Evolutionary conservation across 2,113 vertebrate species (phyloP).

Genomic region (Grammomys surdaster): DNA sequence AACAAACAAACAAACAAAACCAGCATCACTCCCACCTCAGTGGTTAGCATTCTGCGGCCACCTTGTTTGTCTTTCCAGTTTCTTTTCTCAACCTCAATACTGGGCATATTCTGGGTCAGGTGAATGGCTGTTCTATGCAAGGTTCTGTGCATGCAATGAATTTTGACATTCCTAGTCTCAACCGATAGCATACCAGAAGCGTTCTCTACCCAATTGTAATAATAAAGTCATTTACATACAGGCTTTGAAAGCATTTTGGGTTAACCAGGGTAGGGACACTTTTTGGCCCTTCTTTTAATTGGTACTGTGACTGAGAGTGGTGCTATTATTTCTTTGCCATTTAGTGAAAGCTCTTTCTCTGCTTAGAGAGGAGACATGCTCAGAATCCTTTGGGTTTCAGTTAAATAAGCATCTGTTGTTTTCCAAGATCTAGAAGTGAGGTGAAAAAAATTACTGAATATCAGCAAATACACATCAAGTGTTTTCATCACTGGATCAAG

Average conservation of each 20-base stretch:
- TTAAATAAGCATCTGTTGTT: slow-evolving; percentile 67
- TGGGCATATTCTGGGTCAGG: neutral
- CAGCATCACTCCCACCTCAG: neutral
- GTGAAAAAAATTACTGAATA: slow-evolving; percentile 42
- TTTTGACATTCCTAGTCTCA: neutral
- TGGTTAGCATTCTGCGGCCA: neutral
- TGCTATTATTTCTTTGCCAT: neutral
- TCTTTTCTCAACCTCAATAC: neutral
- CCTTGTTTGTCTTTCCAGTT: neutral
- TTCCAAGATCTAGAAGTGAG: slow-evolving; percentile 55
- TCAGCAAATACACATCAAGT: slow-evolving; percentile 53
- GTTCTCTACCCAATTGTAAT: neutral
- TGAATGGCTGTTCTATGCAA: neutral
- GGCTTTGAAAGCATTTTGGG: neutral
- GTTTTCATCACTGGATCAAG: slow-evolving; percentile 57
- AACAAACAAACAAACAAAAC: too few relatives aligned
- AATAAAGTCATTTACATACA: neutral
- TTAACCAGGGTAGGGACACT: neutral
- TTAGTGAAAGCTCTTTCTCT: slow-evolving; percentile 77
- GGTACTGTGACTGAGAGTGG: neutral
- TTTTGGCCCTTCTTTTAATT: neutral
- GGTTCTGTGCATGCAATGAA: neutral
- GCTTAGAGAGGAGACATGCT: slow-evolving; percentile 68
- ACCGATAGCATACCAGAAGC: neutral
- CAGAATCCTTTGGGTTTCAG: slow-evolving; percentile 16